phyloP scores from a whole-genome alignment of 2,113 vertebrate species.

The Sebastes schlegelii region DNA sequence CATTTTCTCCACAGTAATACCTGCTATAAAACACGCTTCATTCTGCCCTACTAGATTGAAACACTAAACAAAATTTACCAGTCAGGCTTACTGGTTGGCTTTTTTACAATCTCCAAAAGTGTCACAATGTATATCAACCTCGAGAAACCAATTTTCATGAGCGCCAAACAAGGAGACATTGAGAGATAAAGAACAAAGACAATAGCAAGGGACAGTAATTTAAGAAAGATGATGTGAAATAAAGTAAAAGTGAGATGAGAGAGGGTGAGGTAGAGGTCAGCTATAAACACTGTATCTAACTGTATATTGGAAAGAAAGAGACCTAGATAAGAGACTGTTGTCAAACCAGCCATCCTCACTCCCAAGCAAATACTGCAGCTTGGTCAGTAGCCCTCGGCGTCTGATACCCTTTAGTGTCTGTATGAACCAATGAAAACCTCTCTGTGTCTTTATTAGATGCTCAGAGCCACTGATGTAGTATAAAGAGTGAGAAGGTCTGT shows the following conservation, averaged over 20 bases:
- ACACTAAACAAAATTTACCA: not conserved
- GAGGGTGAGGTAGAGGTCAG: not conserved
- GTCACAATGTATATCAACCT: not conserved
- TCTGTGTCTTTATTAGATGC: no score
- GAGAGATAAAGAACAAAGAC: not conserved
- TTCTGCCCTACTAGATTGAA: not conserved
- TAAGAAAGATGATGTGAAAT: no score
- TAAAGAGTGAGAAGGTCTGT: no score
- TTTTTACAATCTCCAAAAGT: slow-evolving; percentile 6
- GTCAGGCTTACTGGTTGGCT: not conserved
- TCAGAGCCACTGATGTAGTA: no score
- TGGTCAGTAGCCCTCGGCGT: not conserved
- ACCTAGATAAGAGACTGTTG: not conserved
- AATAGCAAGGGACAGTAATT: not conserved
- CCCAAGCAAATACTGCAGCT: not conserved
- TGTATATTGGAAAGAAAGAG: not conserved
- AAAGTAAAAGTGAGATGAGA: not conserved
- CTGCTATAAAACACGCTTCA: slow-evolving; percentile 9
- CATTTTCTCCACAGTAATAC: not conserved
- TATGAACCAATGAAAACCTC: no score
- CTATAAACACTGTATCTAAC: not conserved
- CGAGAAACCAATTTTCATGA: not conserved
- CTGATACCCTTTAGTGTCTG: no score
- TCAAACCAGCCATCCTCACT: not conserved
- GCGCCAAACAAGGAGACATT: not conserved